phyloP scores from a whole-genome alignment of 2,113 vertebrate species.

The Corvus moneduloides region DNA sequence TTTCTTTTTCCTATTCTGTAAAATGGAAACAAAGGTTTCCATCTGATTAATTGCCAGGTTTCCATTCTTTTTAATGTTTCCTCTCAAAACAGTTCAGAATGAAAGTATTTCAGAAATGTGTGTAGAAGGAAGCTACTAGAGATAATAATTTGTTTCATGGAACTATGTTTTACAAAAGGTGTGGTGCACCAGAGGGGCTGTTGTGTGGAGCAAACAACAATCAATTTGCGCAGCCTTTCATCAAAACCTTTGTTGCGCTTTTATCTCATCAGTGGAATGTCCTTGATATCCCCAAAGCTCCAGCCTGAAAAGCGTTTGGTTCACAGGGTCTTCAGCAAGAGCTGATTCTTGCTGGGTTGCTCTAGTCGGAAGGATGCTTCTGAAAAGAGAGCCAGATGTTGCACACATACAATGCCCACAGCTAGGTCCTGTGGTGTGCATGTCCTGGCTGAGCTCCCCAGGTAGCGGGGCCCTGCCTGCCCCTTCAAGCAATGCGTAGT shows the following conservation, averaged over 20 bases:
- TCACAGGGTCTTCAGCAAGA: neutral
- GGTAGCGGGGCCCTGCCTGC: neutral
- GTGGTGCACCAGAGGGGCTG: neutral
- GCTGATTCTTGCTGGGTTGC: neutral
- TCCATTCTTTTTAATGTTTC: conserved; percentile 46
- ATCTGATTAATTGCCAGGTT: conserved; percentile 34
- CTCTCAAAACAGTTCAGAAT: neutral
- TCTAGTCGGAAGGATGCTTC: neutral
- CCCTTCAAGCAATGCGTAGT: too few relatives aligned
- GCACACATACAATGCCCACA: neutral
- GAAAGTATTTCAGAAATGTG: conserved; percentile 8
- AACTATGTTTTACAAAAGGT: neutral
- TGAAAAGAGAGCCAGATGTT: neutral
- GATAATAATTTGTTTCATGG: conserved; percentile 8
- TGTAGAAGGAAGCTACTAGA: conserved; percentile 28
- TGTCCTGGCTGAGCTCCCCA: neutral
- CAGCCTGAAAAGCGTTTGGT: accelerated
- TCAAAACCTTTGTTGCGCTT: neutral
- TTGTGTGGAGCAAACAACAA: neutral
- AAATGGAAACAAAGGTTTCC: conserved; percentile 56
- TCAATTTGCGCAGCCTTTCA: neutral
- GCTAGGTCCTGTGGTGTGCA: neutral
- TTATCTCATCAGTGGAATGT: neutral
- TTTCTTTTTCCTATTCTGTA: neutral
- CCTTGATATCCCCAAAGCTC: neutral